A percentile compares a stretch with the other conserved stretches of the same genome.
Conservation (phyloP, 1,140 invertebrate genomes). For the Lucilia cuprina region DNA sequence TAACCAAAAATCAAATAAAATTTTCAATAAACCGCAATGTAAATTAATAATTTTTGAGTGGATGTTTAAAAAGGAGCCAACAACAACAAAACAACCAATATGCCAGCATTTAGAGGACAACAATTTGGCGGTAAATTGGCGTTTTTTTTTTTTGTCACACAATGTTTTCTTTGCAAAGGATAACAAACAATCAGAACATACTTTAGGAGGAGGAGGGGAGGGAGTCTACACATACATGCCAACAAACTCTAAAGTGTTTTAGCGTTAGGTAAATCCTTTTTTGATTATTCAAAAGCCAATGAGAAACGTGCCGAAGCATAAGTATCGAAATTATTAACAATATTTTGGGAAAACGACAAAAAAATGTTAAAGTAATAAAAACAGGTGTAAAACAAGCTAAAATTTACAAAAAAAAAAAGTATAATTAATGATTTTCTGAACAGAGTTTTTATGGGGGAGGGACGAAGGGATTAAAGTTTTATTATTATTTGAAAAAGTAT, state of each 20-base stretch:
- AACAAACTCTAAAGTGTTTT: background rate
- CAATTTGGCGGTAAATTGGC: background rate
- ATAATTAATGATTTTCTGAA: background rate
- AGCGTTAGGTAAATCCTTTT: background rate
- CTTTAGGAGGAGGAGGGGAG: background rate
- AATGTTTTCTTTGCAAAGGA: background rate
- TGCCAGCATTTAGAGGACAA: background rate
- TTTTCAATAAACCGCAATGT: background rate
- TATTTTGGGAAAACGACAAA: background rate
- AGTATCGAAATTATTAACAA: background rate
- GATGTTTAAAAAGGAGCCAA: background rate
- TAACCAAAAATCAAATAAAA: background rate
- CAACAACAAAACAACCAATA: slow-evolving; percentile 2
- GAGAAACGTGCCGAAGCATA: slow-evolving; percentile 13
- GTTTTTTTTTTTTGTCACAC: no score
- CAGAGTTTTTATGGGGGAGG: background rate
- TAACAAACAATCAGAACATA: background rate
- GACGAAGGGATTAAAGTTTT: background rate
- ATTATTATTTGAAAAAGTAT: background rate
- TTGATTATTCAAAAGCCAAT: slow-evolving; percentile 12
- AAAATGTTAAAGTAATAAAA: background rate
- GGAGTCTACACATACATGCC: background rate
- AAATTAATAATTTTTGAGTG: background rate
- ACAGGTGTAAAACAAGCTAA: background rate
- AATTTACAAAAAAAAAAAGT: background rate